Evolutionary conservation across 2,888 invertebrate species (phyloP).

Genomic region (Silvanus unidentatus): DNA sequence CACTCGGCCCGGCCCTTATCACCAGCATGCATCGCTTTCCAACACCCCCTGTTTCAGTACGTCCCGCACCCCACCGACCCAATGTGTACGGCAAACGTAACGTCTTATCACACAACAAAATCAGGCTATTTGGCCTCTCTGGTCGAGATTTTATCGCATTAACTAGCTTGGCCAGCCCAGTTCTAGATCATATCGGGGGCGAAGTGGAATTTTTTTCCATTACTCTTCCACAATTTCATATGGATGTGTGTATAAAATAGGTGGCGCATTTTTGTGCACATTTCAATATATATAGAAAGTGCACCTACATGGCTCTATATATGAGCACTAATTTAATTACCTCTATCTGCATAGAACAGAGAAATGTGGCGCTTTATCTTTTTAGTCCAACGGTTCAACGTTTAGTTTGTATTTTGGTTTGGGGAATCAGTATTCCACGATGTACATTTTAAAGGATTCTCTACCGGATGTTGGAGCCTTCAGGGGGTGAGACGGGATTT

Average conservation of each 20-base stretch:
- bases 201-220: background rate
- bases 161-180: slow-evolving; percentile 52
- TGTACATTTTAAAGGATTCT: slow-evolving; percentile 37
- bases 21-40: slow-evolving; percentile 44
- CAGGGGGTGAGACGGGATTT: slow-evolving; percentile 30
- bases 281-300: too few relatives aligned
- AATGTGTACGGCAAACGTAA: slow-evolving; percentile 11
- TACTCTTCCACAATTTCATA: too few relatives aligned
- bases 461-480: slow-evolving; percentile 35
- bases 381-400: slow-evolving; percentile 38
- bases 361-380: slow-evolving; percentile 31
- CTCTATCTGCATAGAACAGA: background rate
- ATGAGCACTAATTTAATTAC: background rate
- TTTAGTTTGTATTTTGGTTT: slow-evolving; percentile 27
- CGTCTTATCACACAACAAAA: slow-evolving; percentile 40
- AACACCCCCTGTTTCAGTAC: slow-evolving; percentile 31
- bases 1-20: slow-evolving; percentile 44
- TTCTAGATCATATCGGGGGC: slow-evolving; percentile 49
- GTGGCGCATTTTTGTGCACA: too few relatives aligned
- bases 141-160: slow-evolving; percentile 51
- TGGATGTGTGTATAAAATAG: too few relatives aligned
- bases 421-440: too few relatives aligned
- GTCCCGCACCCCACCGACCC: slow-evolving; percentile 27
- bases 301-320: too few relatives aligned
- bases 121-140: slow-evolving; percentile 48